A percentile compares a stretch with the other conserved stretches of the same genome.
phyloP scores from a whole-genome alignment of 1,140 invertebrate genomes.

The Bombus difficillimus region DNA sequence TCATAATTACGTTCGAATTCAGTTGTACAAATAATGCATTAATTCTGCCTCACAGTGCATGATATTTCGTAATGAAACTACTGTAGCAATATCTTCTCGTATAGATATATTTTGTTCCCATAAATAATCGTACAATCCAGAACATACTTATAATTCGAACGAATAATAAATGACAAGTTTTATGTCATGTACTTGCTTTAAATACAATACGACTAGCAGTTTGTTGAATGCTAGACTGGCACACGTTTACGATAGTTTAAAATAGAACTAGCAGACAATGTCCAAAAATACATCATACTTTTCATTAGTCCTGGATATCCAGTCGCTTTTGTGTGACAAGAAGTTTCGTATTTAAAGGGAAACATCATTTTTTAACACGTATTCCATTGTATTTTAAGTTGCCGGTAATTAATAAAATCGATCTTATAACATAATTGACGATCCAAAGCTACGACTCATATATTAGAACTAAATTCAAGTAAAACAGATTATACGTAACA shows the following conservation, averaged over 20 bases:
- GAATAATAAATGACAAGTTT: neutral
- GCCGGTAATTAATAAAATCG: constrained; percentile 20
- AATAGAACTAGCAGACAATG: constrained; percentile 71
- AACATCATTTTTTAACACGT: neutral
- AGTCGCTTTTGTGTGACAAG: constrained; percentile 40
- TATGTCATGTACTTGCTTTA: neutral
- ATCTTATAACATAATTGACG: neutral
- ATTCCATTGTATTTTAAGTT: neutral
- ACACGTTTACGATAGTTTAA: constrained; percentile 60
- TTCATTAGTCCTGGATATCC: constrained; percentile 65
- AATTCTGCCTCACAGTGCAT: constrained; percentile 6
- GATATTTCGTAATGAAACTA: constrained; percentile 6
- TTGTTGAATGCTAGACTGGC: constrained; percentile 30
- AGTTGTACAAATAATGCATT: neutral
- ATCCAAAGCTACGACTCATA: neutral
- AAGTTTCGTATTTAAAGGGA: neutral
- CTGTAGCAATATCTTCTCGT: neutral
- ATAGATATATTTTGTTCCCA: too few species aligned
- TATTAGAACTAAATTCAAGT: neutral
- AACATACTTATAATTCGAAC: neutral
- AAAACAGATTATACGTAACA: too few species aligned
- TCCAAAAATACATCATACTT: constrained; percentile 75
- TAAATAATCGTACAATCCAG: neutral
- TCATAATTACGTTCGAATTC: constrained; percentile 1
- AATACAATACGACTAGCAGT: constrained; percentile 8